Percentiles rank a stretch among this genome's conserved stretches.
Conservation (phyloP, 2,113 vertebrate species). For the Lagopus leucura region DNA sequence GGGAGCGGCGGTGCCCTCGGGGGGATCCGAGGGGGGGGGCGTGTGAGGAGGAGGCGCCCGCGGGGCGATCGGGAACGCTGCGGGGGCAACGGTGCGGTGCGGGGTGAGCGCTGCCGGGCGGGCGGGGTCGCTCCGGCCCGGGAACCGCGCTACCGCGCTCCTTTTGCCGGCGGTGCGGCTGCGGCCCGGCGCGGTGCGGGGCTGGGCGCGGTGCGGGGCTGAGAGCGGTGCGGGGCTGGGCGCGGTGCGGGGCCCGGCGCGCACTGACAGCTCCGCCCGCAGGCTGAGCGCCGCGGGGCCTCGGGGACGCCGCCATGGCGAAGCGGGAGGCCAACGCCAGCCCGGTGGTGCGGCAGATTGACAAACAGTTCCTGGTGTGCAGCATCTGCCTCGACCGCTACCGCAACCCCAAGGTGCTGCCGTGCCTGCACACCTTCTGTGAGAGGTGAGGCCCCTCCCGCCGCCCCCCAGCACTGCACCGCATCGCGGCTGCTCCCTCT, state of each 20-base stretch:
- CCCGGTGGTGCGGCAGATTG: slow-evolving; percentile 93
- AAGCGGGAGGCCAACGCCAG: slow-evolving; percentile 86
- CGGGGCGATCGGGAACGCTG: background rate
- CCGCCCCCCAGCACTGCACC: background rate
- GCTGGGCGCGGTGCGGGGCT: too few species aligned
- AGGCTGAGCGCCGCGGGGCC: background rate
- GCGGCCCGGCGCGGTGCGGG: too few species aligned
- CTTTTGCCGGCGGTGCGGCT: too few species aligned
- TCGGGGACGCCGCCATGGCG: slow-evolving; percentile 79
- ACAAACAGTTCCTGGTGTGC: slow-evolving; percentile 96
- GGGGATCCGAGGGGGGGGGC: too few species aligned
- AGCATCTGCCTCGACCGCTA: slow-evolving; percentile 96
- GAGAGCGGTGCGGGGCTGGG: too few species aligned
- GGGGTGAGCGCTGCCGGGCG: too few species aligned
- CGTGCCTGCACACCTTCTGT: slow-evolving; percentile 96
- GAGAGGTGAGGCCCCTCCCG: slow-evolving; percentile 83
- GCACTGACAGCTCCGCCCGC: too few species aligned
- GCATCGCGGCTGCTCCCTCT: background rate
- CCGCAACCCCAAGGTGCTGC: slow-evolving; percentile 84
- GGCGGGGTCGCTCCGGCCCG: too few species aligned
- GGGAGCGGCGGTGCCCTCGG: background rate
- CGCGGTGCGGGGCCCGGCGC: too few species aligned
- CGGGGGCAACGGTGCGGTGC: too few species aligned
- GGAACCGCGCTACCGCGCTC: too few species aligned
- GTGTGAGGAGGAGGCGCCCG: background rate